Conservation (phyloP, 2,113 vertebrate species). For the Anseranas semipalmata region DNA sequence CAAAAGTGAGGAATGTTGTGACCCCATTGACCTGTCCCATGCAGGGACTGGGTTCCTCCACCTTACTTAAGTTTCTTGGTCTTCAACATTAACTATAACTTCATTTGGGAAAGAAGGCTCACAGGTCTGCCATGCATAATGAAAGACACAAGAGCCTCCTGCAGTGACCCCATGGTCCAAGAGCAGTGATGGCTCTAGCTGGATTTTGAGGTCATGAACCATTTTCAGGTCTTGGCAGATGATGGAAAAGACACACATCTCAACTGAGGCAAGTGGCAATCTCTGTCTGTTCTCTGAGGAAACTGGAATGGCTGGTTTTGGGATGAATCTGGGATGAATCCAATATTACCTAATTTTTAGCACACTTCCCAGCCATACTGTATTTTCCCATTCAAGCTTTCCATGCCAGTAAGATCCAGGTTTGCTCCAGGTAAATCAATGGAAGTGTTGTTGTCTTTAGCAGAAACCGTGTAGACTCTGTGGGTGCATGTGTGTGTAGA, state of each 20-base stretch:
- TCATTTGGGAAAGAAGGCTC: background rate
- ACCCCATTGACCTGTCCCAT: background rate
- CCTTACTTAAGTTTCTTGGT: background rate
- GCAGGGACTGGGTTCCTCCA: background rate
- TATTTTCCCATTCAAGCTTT: background rate
- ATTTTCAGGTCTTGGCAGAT: background rate
- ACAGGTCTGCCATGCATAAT: background rate
- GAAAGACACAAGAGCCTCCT: fast-evolving
- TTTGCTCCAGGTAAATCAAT: background rate
- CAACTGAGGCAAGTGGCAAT: background rate
- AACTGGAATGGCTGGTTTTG: background rate
- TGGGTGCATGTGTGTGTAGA: background rate
- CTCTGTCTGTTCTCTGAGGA: background rate
- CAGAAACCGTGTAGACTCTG: background rate
- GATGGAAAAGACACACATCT: background rate
- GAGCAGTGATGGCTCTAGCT: background rate
- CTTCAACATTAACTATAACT: background rate
- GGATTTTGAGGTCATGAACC: background rate
- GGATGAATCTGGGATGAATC: background rate
- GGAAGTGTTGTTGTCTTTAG: background rate
- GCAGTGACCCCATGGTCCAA: background rate
- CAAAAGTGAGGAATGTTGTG: background rate
- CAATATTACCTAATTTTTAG: background rate
- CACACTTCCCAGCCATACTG: background rate
- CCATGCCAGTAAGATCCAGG: background rate